Evolutionary conservation across 2,888 invertebrate genomes (phyloP).

Genomic region (Seira ritae): DNA sequence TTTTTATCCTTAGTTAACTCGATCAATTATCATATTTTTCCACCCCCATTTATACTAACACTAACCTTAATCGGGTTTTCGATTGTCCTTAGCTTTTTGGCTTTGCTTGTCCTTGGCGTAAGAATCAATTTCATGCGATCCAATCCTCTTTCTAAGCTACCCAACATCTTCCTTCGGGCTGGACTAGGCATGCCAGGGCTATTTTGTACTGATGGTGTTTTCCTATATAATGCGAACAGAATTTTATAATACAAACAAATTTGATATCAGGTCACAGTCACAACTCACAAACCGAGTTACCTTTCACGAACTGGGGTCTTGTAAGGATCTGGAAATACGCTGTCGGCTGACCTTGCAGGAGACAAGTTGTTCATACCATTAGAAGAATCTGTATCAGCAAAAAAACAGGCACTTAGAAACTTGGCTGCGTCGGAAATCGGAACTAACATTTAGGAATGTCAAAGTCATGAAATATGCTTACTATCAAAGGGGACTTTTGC

Average conservation of each 20-base stretch:
- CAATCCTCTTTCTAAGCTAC: constrained; percentile 83
- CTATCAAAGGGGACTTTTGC: constrained; percentile 58
- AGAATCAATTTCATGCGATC: constrained; percentile 83
- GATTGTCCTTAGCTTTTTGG: constrained; percentile 70
- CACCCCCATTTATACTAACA: background rate
- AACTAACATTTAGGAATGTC: too few species aligned
- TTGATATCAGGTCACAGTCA: background rate
- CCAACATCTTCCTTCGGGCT: constrained; percentile 80
- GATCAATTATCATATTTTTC: background rate
- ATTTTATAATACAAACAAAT: constrained; percentile 22
- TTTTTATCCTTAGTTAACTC: too few species aligned
- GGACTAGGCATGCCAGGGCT: constrained; percentile 75
- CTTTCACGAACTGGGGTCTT: constrained; percentile 74
- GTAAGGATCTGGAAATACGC: constrained; percentile 75
- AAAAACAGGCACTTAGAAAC: too few species aligned
- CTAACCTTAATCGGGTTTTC: constrained; percentile 60
- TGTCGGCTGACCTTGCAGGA: constrained; percentile 78
- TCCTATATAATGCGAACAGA: constrained; percentile 22
- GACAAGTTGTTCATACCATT: constrained; percentile 69
- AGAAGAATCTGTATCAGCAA: background rate
- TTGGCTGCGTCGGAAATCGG: too few species aligned
- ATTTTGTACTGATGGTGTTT: constrained; percentile 28
- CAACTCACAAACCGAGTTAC: constrained; percentile 56
- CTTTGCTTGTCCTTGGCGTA: constrained; percentile 79
- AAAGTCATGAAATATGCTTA: too few species aligned